Evolutionary conservation across 2,888 invertebrate genomes (phyloP).

Genomic region (Autographa pulchrina): DNA sequence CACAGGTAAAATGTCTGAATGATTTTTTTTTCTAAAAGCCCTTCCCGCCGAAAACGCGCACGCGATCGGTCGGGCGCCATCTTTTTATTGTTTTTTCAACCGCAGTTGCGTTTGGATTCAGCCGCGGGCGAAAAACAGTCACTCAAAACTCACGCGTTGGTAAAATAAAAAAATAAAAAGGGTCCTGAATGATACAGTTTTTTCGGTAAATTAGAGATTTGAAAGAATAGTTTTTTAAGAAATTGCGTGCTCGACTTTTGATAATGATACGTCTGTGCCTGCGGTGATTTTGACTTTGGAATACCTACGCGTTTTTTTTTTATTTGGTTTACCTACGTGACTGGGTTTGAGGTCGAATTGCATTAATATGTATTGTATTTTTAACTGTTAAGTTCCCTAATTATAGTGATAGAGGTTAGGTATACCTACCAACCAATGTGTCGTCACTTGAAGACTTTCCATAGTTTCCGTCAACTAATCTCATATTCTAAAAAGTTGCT

Average conservation of each 20-base stretch:
- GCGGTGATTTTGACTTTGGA: slow-evolving; percentile 60
- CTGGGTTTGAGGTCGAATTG: slow-evolving; percentile 18
- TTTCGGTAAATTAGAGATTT: slow-evolving; percentile 88
- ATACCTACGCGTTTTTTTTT: slow-evolving; percentile 56
- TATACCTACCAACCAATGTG: too few species aligned
- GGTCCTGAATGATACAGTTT: slow-evolving; percentile 87
- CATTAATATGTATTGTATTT: slow-evolving; percentile 37
- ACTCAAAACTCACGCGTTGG: slow-evolving; percentile 88
- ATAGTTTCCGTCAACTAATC: too few species aligned
- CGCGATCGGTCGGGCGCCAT: slow-evolving; percentile 83
- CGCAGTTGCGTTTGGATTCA: slow-evolving; percentile 81
- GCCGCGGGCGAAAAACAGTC: slow-evolving; percentile 85
- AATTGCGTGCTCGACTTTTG: slow-evolving; percentile 83
- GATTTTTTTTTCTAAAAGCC: slow-evolving; percentile 77
- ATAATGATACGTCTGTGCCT: slow-evolving; percentile 82
- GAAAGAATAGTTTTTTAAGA: slow-evolving; percentile 76
- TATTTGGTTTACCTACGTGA: slow-evolving; percentile 41
- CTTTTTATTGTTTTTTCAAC: slow-evolving; percentile 76
- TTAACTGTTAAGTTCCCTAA: slow-evolving; percentile 21
- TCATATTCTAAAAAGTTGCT: too few species aligned
- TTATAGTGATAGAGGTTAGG: background rate
- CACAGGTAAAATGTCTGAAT: slow-evolving; percentile 80
- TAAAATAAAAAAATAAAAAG: slow-evolving; percentile 76
- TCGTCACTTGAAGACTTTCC: background rate
- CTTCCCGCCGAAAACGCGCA: slow-evolving; percentile 77